Base-by-base conservation (phyloP, 2,797 vertebrate genomes). In the Thamnophis elegans region DNA sequence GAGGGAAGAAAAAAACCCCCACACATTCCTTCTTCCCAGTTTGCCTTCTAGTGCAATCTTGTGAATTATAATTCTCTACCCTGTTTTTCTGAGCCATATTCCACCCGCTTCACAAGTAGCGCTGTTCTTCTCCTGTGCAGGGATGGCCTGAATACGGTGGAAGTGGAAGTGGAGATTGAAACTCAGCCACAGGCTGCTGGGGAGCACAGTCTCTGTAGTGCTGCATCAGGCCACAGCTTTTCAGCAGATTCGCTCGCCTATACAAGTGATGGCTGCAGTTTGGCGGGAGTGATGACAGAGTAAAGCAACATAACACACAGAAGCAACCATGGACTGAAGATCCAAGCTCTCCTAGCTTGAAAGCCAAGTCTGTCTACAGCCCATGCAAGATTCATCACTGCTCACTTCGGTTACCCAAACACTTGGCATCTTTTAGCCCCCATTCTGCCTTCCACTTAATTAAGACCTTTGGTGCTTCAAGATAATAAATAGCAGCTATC, bases 141-240 rank as follows among this genome's bases (percentile, higher is more conserved):
- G 96, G 98, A 98, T 90, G 97, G 98, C 85, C 96, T 97, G 60
- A 98, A 98, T 95, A 98, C 98, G 14, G 98, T 98, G 14, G 98
- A 98, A 94, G 98, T 99, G 92, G 98, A 96, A 89, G 98, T 98
- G 96, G 98, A 98, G 25, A 98, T 98, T 0, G 98, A 98, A 95
- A 97, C 96, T 0, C 98, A 98, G 87, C 98, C 97, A 0, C 97
- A 95, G 89, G 97, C 97, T 6, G 96, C 94, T 65, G 97, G 96
- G 56, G 98, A 98, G 95, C 97, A 97, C 95, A 98, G 98, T 96
- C 97, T 98, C 88, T 98, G 98, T 97, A 98, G 98, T 42, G 95
- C 96, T 85, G 96, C 97, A 85, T 98, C 98, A 0, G 98, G 97
- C 94, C 97, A 96, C 65, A 98, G 98, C 95, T 96, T 98, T 93